A percentile compares a stretch with the other conserved stretches of the same genome.
These are phyloP conservation scores for Mesoclemmys tuberculata DNA, from an alignment of 2,113 vertebrate species.

Conservation along the genomic window DNA sequence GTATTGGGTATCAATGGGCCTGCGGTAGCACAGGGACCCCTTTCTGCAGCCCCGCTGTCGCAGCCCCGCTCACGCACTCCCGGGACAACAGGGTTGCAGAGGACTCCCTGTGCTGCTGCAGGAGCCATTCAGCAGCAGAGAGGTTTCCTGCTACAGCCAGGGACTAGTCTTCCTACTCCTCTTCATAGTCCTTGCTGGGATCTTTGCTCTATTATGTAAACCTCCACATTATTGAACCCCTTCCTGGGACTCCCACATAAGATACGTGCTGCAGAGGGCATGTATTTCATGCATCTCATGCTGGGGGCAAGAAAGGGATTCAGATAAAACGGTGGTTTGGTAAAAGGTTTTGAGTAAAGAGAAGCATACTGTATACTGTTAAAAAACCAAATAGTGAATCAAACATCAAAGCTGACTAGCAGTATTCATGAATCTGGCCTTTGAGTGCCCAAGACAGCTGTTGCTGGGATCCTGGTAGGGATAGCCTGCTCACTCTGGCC, in stretches of 20 bases:
- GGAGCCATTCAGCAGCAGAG: neutral
- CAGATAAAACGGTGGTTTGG: neutral
- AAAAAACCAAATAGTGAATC: conserved; percentile 48
- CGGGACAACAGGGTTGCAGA: neutral
- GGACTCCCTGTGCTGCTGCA: neutral
- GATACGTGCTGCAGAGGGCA: neutral
- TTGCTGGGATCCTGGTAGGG: conserved; percentile 16
- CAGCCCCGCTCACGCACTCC: neutral
- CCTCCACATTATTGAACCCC: neutral
- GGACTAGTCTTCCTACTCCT: neutral
- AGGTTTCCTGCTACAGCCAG: neutral
- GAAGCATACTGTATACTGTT: neutral
- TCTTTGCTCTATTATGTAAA: neutral
- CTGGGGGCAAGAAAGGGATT: neutral
- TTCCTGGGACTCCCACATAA: neutral
- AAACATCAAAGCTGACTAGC: conserved; percentile 40
- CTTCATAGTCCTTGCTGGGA: neutral
- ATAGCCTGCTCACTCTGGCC: conserved; percentile 3
- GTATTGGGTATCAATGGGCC: neutral
- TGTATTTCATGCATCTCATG: neutral
- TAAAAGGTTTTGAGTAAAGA: neutral
- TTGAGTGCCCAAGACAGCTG: conserved; percentile 46
- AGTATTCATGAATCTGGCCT: conserved; percentile 39
- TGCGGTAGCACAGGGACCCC: neutral
- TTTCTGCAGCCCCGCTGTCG: neutral